Evolutionary conservation across 2,113 vertebrate species (phyloP), one percentile per base, ranked within the genome.

Genomic region (Balaeniceps rex): DNA sequence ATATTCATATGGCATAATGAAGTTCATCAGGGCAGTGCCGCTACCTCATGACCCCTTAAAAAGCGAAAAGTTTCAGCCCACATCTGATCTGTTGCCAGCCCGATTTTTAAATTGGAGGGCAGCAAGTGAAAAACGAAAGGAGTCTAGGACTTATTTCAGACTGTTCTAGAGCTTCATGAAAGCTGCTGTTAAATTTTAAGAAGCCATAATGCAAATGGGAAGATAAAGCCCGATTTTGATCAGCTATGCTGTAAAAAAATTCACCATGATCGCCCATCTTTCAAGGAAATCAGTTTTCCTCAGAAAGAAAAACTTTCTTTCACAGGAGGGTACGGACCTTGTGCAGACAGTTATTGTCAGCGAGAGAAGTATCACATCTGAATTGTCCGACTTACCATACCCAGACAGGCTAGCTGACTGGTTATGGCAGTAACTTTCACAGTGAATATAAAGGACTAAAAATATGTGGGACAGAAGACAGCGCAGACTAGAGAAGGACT

Each of bases 1-100:
- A 90, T 86, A 90, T 74, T 93, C 90, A 61, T 25, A 36, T 31
- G 24, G 93, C 78, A 94, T 80, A 90, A 93, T 38, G 36, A 93
- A 95, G 93, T 85, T 95, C 93, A 96, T 85, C 84, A 85, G 91
- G 87, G 91, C 77, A 94, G 52, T 31, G 70, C 91, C 91, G 81
- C 83, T 77, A 65, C 33, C 81, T 93, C 58, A 42, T 36, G 58
- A 92, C 36, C 69, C 34, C 78, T 83, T 86, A 92, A 71, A 94
- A 82, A 87, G 34, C 81, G 77, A 54, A 64, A 88, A 82, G 89
- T 95, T 96, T 87, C 87, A 94, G 89, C 49, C 78, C 77, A 82
- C 49, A 79, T 36, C 47, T 83, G 69, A 90, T 78, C 77, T 68
- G 52, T 29, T 81, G 77, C 55, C 61, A 90, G 72, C 55, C 21